Base-by-base conservation (phyloP, 2,113 vertebrate species). In the Aix galericulata region DNA sequence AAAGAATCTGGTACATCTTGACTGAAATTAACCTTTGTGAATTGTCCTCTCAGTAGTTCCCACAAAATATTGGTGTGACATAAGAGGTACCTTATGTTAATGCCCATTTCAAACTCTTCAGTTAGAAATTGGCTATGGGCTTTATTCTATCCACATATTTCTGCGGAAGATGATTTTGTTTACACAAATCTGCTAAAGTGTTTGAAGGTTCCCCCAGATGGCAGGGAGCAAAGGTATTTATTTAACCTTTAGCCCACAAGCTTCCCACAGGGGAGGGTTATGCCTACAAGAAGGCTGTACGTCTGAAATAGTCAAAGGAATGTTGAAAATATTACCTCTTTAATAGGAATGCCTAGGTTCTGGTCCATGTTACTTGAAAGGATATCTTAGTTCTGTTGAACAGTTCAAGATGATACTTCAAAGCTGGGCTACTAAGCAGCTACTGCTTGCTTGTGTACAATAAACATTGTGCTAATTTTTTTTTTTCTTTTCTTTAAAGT, bases 401-500 rank as follows among this genome's bases (percentile, higher is more conserved):
- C 38, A 62, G 48, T 46, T 80, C 4, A 3, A 42, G 46, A 42
- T 75, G 82, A 20, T 38, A 4, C 20, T 85, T 69, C 38, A 52
- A 32, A 62, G 18, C 14, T 42, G 34, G 38, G 53, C 67, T 68
- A 25, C 38, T 34, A 36, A 74, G 64, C 23, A 77, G n/a, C 58
- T 60, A 26, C 27, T 75, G 44, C 59, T 77, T 40, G 40, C 40
- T 76, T 72, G 29, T 79, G 34, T 76, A 50, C 36, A 46, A 0
- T 78, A 63, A 82, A 78, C 7, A 40, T 12, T 6, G 13, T 67
- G 44, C 11, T 91, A 0, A 46, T 76, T 75, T 92, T 89, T 96
- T 44, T 17, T 76, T 72, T 42, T 6, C 38, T 80, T 93, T 86
- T 42, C 17, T 58, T 91, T 96, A 68, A 55, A 99, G 98, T 83